Conservation (phyloP, 2,113 vertebrate species). For the Antidorcas marsupialis region DNA sequence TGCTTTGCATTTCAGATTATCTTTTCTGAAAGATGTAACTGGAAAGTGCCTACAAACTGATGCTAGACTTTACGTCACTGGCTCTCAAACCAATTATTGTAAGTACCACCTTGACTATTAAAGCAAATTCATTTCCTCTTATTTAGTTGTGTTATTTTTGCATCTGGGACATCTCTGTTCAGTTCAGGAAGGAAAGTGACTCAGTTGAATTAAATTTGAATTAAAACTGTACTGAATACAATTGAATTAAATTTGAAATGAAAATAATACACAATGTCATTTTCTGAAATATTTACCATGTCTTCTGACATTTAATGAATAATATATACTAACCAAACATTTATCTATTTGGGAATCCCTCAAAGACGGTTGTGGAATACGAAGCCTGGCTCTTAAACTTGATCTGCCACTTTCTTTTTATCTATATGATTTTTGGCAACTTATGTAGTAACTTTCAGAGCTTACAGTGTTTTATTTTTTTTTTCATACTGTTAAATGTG, state of each 20-base stretch:
- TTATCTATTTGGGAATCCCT: not conserved
- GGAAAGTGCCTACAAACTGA: not conserved
- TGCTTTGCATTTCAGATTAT: not conserved
- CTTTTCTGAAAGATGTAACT: not conserved
- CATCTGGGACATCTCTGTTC: not conserved
- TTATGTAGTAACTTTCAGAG: not conserved
- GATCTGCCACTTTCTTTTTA: not conserved
- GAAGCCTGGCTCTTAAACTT: not conserved
- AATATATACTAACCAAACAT: not conserved
- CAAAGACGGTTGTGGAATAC: not conserved
- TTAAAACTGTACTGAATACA: not conserved
- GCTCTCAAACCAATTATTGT: not conserved
- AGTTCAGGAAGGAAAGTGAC: not conserved
- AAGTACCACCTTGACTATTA: not conserved
- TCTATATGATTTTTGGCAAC: not conserved
- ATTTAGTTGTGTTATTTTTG: not conserved
- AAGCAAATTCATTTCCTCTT: not conserved
- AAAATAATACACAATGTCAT: not conserved
- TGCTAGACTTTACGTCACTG: not conserved
- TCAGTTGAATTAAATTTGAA: not conserved
- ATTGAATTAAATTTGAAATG: not conserved
- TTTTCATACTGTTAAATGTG: not conserved
- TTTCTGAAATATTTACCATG: not conserved
- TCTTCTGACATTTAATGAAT: not conserved
- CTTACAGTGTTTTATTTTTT: not conserved